Evolutionary conservation across 2,888 invertebrate species (phyloP), one percentile per base, ranked within the genome.

Genomic region (Aphidoletes aphidimyza): DNA sequence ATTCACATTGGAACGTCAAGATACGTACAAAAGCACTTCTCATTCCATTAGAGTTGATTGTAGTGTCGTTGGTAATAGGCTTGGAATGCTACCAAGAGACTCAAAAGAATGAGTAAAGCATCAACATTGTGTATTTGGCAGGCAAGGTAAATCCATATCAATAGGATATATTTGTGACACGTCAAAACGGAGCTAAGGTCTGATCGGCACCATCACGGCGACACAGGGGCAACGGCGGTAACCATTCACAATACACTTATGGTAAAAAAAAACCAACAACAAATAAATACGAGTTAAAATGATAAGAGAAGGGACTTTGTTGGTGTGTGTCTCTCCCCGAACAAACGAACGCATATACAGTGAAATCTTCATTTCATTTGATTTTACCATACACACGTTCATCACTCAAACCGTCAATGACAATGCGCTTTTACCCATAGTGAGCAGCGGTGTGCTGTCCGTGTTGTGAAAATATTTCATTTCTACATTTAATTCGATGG

Each of bases 31-130:
- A 30, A 30, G 11, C 22, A 37, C n/a, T 81, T 81, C 81, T 81
- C 81, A 81, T 81, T 81, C 81, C 81, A 81, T n/a, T 81, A n/a
- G 5, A 36, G 9, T 81, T 81, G 37, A 37, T 37, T 81, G 81
- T 81, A 37, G 37, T 81, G 37, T n/a, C 81, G 81, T 17, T 22
- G 9, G 37, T 37, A 37, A 81, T 81, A 17, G 34, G 78, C 36
- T 19, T 36, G 78, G 78, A 78, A 78, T 78, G 78, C 36, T 47
- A 19, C 9, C 2, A 17, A 47, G 2, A 19, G 17, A 78, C 1
- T 34, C 19, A 14, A 78, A 36, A 19, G 11, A 54, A 54, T 26
- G 54, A n/a, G 30, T 30, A 30, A 30, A 14, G 69, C 9, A 34
- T n/a, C 22, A 37, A n/a, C n/a, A n/a, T n/a, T n/a, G 81, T 81